Evolutionary conservation across 2,888 invertebrate species (phyloP).

Genomic region (Amphimallon solstitiale): DNA sequence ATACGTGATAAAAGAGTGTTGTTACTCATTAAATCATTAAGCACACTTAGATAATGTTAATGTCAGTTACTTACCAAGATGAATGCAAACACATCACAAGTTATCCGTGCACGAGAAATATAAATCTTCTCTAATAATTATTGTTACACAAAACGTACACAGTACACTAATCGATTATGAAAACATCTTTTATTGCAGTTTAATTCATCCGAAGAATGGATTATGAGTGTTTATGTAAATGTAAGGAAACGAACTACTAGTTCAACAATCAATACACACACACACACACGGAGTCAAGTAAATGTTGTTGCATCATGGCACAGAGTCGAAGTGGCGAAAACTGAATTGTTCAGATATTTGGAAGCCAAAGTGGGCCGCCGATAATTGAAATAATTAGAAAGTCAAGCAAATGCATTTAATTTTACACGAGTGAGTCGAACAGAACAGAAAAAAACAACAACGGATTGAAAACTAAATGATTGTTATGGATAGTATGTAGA

Average conservation of each 20-base stretch:
- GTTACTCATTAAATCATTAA: no score
- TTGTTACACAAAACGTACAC: not conserved
- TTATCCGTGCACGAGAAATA: no score
- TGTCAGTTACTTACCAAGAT: no score
- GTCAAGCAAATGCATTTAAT: constrained; percentile 26
- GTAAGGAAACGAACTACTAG: no score
- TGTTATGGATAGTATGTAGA: not conserved
- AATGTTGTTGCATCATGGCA: not conserved
- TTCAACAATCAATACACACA: no score
- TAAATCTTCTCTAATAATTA: not conserved
- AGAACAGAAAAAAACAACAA: not conserved
- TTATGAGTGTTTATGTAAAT: not conserved
- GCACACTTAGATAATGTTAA: no score
- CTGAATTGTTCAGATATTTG: constrained; percentile 15
- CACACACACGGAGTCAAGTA: no score
- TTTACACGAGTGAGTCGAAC: not conserved
- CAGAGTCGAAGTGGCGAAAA: constrained; percentile 2
- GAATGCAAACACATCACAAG: no score
- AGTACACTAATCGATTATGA: not conserved
- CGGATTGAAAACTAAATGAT: not conserved
- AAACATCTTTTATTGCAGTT: not conserved
- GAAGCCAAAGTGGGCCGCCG: constrained; percentile 18
- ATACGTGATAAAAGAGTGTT: no score
- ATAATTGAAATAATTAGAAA: constrained; percentile 31
- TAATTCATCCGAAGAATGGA: not conserved